Percentiles rank a stretch among this genome's conserved stretches.
phyloP scores from a whole-genome alignment of 2,888 invertebrate species.

The Lasioglossum figueresi region DNA sequence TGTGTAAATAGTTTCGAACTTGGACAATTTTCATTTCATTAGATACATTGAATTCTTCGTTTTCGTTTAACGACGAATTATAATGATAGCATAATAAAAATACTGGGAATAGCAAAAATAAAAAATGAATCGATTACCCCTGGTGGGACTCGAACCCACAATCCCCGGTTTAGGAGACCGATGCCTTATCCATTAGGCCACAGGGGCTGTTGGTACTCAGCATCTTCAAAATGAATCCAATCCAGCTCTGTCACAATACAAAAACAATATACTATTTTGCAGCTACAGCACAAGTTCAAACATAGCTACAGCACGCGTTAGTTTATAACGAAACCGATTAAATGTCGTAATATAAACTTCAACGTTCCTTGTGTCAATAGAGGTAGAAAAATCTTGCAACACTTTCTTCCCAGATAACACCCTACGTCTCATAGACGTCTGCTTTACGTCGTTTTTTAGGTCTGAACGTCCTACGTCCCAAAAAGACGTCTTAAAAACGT shows the following conservation, averaged over 20 bases:
- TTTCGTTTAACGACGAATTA: not conserved
- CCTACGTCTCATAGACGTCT: too few species aligned
- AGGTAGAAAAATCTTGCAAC: not conserved
- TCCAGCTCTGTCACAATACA: not conserved
- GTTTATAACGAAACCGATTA: not conserved
- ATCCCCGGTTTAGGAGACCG: conserved; percentile 94
- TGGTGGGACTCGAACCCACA: conserved; percentile 95
- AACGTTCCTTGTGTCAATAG: not conserved
- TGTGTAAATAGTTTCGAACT: not conserved
- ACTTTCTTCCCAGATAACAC: too few species aligned
- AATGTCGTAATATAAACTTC: not conserved
- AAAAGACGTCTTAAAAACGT: too few species aligned
- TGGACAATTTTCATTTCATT: not conserved
- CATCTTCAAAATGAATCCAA: conserved; percentile 11
- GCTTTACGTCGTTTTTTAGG: too few species aligned
- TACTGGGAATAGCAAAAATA: conserved; percentile 37
- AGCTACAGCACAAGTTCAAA: not conserved
- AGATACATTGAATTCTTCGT: not conserved
- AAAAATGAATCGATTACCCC: conserved; percentile 86
- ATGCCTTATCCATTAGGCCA: conserved; percentile 94
- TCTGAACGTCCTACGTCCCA: too few species aligned
- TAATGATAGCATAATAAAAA: not conserved
- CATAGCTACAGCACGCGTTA: too few species aligned
- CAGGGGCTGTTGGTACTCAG: conserved; percentile 86
- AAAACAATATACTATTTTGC: not conserved